Evolutionary conservation across 2,797 vertebrate genomes (phyloP).

Genomic region (Pseudopleuronectes americanus): DNA sequence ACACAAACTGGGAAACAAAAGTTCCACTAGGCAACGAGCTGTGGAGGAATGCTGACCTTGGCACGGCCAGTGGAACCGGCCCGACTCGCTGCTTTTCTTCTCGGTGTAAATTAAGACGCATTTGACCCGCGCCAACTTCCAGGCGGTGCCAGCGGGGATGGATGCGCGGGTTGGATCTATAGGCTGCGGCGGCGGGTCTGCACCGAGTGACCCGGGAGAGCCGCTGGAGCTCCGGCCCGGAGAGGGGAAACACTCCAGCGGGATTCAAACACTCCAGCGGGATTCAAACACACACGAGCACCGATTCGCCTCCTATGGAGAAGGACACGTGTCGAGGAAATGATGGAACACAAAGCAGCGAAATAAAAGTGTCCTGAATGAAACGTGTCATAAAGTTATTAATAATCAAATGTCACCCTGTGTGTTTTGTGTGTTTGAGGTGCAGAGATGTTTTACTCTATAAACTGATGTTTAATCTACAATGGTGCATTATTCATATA

Average conservation of each 20-base stretch:
- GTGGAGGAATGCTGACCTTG: slow-evolving; percentile 83
- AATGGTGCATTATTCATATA: too few relatives aligned
- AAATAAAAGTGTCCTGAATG: not conserved
- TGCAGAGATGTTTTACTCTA: not conserved
- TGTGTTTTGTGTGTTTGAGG: not conserved
- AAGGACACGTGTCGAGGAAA: too few relatives aligned
- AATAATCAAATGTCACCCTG: too few relatives aligned
- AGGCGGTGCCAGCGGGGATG: slow-evolving; percentile 10
- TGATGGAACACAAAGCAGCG: not conserved
- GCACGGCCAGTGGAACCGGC: slow-evolving; percentile 68
- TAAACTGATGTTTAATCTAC: too few relatives aligned
- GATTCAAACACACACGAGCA: too few relatives aligned
- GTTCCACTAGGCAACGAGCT: slow-evolving; percentile 79
- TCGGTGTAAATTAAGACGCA: slow-evolving; percentile 51
- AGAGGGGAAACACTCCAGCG: not conserved
- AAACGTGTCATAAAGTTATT: too few relatives aligned
- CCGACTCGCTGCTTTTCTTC: slow-evolving; percentile 35
- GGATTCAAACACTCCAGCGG: too few relatives aligned
- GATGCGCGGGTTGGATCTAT: slow-evolving; percentile 4
- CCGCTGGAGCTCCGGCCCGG: too few relatives aligned
- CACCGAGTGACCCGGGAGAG: not conserved
- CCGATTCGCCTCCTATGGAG: too few relatives aligned
- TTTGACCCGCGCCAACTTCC: slow-evolving; percentile 64
- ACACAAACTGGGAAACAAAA: slow-evolving; percentile 74
- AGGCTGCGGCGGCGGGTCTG: not conserved